These are phyloP conservation scores for Antitype chi DNA, from an alignment of 2,888 invertebrate species.

Conservation along the genomic window DNA sequence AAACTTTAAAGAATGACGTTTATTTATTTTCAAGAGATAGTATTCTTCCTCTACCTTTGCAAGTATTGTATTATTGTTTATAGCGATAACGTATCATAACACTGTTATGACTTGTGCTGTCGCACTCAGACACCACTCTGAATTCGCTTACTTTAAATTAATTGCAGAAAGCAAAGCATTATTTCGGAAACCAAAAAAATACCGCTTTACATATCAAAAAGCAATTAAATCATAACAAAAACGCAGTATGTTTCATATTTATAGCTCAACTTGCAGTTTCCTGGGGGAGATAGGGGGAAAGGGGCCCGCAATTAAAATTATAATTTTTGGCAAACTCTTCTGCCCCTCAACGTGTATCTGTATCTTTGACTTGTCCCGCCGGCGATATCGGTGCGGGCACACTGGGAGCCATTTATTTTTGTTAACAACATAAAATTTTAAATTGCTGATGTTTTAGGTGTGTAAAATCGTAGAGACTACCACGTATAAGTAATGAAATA, in stretches of 20 bases:
- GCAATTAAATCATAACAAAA: constrained; percentile 70
- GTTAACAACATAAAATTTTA: not conserved
- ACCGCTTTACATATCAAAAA: constrained; percentile 67
- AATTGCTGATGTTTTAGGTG: not conserved
- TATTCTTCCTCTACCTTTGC: not conserved
- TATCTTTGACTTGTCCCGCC: constrained; percentile 88
- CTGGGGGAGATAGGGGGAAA: constrained; percentile 74
- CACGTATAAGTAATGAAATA: not conserved
- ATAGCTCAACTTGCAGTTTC: constrained; percentile 71
- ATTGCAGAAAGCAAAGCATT: constrained; percentile 33
- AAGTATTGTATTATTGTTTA: not conserved
- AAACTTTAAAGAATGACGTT: not conserved
- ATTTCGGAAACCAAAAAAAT: constrained; percentile 55
- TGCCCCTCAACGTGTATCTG: constrained; percentile 84
- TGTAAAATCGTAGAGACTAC: not conserved
- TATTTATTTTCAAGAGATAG: not conserved
- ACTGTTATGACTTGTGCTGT: not conserved
- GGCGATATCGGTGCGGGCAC: constrained; percentile 70
- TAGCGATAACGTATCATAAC: not conserved
- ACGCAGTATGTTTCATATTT: constrained; percentile 74
- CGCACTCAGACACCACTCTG: constrained; percentile 36
- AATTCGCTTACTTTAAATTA: constrained; percentile 41
- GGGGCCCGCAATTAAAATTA: constrained; percentile 88
- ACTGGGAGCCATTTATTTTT: constrained; percentile 64
- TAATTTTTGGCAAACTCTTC: constrained; percentile 90